These are phyloP conservation scores for Tryphoninae sp. DNA, from an alignment of 2,888 invertebrate species.

Conservation along the genomic window DNA sequence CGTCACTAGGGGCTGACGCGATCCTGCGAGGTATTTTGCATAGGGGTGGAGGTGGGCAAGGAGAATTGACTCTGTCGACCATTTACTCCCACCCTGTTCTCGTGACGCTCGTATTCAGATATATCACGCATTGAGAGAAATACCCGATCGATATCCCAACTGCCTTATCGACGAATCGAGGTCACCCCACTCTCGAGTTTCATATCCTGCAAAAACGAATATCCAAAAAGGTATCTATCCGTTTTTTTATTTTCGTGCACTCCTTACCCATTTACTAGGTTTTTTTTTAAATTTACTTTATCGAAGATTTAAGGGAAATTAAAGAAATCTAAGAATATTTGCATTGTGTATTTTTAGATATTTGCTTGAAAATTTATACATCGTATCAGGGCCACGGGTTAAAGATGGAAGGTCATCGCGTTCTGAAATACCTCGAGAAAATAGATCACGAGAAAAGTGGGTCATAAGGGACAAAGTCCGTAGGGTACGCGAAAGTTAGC, in stretches of 20 bases:
- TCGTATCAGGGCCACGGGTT: not conserved
- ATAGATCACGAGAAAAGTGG: constrained; percentile 59
- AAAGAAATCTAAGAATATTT: constrained; percentile 5
- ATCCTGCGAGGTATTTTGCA: not conserved
- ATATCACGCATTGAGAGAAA: not conserved
- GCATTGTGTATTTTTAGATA: constrained; percentile 8
- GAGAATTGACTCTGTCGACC: not conserved
- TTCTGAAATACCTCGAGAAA: constrained; percentile 45
- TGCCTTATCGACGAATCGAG: constrained; percentile 35
- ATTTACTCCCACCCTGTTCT: not conserved
- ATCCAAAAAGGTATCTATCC: not conserved
- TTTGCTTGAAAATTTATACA: not conserved
- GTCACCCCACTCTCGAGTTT: constrained; percentile 1
- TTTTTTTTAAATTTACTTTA: not conserved
- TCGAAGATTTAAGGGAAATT: not conserved
- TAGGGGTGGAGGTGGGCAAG: not conserved
- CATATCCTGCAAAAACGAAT: not conserved
- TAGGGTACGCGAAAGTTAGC: not conserved
- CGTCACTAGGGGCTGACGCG: not conserved
- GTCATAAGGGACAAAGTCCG: constrained; percentile 40
- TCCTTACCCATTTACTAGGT: no score
- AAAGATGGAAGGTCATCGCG: constrained; percentile 59
- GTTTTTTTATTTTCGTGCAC: not conserved
- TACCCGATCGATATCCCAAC: not conserved
- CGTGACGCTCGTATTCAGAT: not conserved